Evolutionary conservation across 1,140 invertebrate species (phyloP).

Genomic region (Hestina assimilis): DNA sequence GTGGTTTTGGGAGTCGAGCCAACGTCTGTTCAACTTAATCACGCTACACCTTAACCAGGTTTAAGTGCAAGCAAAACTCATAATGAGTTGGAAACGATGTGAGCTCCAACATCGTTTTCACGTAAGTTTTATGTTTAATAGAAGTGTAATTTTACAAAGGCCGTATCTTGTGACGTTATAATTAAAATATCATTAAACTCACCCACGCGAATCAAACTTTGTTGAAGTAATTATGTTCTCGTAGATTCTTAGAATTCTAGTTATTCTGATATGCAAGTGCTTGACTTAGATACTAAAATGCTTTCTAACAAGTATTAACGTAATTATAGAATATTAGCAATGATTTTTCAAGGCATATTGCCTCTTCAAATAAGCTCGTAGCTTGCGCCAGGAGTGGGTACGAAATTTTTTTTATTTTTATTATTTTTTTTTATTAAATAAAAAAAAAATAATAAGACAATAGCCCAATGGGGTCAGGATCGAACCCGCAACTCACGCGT

Average conservation of each 20-base stretch:
- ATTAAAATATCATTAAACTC: constrained; percentile 11
- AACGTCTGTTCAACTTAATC: constrained; percentile 59
- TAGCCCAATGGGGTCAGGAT: no score
- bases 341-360: no score
- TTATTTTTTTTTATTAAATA: no score
- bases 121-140: constrained; percentile 24
- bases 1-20: constrained; percentile 61
- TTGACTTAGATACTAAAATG: background rate
- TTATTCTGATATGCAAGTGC: background rate
- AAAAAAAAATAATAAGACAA: no score
- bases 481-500: no score
- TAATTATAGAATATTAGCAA: no score
- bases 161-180: constrained; percentile 8
- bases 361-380: no score
- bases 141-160: constrained; percentile 14
- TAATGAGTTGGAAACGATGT: constrained; percentile 62
- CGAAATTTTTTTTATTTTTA: no score
- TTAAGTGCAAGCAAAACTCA: constrained; percentile 54
- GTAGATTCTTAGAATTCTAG: constrained; percentile 10
- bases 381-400: no score
- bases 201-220: constrained; percentile 8
- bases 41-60: constrained; percentile 56
- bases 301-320: background rate
- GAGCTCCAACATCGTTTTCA: constrained; percentile 42
- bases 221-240: constrained; percentile 6